Base-by-base conservation (phyloP, 1,140 invertebrate species). In the Drosophila willistoni region DNA sequence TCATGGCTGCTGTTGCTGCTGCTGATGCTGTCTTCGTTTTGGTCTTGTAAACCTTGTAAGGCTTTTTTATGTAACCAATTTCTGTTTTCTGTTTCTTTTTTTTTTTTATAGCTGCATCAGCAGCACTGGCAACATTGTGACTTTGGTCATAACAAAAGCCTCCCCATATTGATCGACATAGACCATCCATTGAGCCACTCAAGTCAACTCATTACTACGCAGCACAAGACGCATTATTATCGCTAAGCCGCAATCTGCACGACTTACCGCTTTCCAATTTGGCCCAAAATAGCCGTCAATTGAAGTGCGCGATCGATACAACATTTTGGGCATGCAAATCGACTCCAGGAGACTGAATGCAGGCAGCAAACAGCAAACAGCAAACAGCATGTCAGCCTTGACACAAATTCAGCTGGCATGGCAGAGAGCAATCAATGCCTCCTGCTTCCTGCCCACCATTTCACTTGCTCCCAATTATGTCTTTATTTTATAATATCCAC, bases 401-500 rank as follows among this genome's bases (percentile, higher is more conserved):
- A 85, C 82, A 86, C 82, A 85, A 86, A 79, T 85, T 72, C 68
- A 55, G 42, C 54, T 39, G 60, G 67, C 70, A 67, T 44, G 67
- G 69, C 77, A 60, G 51, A 69, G 54, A 70, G 69, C 77, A 60
- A 56, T 67, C 74, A 68, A 36, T 66, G 67, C 39, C 34, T 41
- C 36, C 36, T 64, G 39, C 65, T 70, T 64, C 34, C 55, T 29
- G 25, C 39, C 41, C 22, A 41, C 64, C 55, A 55, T 66, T 67
- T 73, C 61, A 68, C 64, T 44, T 66, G 59, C 56, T 56, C 66
- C 66, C 67, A 77, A 80, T 87, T 80, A 80, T 80, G 73, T 83
- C 62, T 89, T 73, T 39, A 79, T 87, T 73, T 83, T 79, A 83
- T 83, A 83, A 83, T 72, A 74, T 72, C 44, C 14, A 47, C 44